A percentile compares a stretch with the other conserved stretches of the same genome.
These are phyloP conservation scores for Venturia canescens DNA, from an alignment of 1,140 invertebrate species.

Conservation along the genomic window DNA sequence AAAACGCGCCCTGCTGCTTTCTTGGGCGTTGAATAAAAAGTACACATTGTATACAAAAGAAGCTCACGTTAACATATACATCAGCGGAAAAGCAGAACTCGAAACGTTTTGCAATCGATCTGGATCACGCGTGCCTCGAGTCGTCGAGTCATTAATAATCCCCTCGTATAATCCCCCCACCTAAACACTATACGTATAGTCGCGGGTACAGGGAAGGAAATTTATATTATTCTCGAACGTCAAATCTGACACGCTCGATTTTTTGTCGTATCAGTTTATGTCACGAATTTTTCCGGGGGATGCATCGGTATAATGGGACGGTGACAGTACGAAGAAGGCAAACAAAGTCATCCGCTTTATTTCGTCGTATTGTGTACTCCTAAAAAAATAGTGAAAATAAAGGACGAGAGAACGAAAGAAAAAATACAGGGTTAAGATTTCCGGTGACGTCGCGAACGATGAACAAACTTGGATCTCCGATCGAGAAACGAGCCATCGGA, in stretches of 20 bases:
- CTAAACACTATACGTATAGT: slow-evolving; percentile 2
- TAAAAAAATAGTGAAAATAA: background rate
- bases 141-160: slow-evolving; percentile 38
- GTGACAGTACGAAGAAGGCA: background rate
- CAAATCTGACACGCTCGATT: background rate
- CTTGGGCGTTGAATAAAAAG: background rate
- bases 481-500: too few species aligned
- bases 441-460: too few species aligned
- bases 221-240: slow-evolving; percentile 20
- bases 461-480: too few species aligned
- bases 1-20: slow-evolving; percentile 26
- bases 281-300: background rate
- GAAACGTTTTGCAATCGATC: slow-evolving; percentile 30
- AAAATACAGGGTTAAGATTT: too few species aligned
- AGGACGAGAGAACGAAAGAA: background rate
- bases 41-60: slow-evolving; percentile 12
- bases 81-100: background rate
- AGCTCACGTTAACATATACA: background rate
- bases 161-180: slow-evolving; percentile 25
- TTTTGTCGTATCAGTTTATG: background rate
- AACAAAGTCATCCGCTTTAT: background rate
- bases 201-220: background rate
- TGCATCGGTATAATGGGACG: background rate
- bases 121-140: slow-evolving; percentile 35
- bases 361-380: too few species aligned